A percentile compares a stretch with the other conserved stretches of the same genome.
Conservation (phyloP, 2,888 invertebrate species). For the Metopia argyrocephala region DNA sequence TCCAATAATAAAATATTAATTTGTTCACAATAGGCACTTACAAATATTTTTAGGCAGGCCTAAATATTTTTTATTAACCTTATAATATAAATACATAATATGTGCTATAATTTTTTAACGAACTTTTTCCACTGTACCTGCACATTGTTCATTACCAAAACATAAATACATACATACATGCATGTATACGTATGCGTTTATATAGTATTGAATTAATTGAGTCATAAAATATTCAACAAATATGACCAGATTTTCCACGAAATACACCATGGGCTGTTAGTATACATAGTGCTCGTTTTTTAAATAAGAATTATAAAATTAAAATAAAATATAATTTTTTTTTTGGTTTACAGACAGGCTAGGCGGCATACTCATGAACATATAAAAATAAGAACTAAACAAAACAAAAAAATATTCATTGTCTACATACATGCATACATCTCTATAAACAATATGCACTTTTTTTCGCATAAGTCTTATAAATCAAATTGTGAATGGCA, state of each 20-base stretch:
- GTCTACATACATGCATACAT: no score
- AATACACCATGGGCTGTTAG: constrained; percentile 47
- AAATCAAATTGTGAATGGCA: background rate
- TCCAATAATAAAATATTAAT: no score
- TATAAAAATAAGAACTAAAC: background rate
- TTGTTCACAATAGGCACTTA: no score
- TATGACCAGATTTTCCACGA: constrained; percentile 63
- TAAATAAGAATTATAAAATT: constrained; percentile 26
- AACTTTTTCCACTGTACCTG: background rate
- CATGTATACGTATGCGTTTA: background rate
- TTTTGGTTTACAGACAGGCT: constrained; percentile 27
- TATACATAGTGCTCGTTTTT: constrained; percentile 5
- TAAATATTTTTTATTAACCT: no score
- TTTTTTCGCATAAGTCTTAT: background rate
- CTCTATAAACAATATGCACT: background rate
- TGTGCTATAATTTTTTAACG: no score
- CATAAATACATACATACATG: background rate
- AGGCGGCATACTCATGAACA: constrained; percentile 36
- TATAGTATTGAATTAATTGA: constrained; percentile 55
- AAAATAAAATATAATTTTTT: constrained; percentile 51
- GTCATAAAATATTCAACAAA: constrained; percentile 64
- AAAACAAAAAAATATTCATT: no score
- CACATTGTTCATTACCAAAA: background rate
- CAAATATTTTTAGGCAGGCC: no score
- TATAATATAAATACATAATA: no score